Evolutionary conservation across 92 coral and sea anemone genomes (phyloP), one percentile per base, ranked within the genome.

Genomic region (Palythoa caribaeorum): DNA sequence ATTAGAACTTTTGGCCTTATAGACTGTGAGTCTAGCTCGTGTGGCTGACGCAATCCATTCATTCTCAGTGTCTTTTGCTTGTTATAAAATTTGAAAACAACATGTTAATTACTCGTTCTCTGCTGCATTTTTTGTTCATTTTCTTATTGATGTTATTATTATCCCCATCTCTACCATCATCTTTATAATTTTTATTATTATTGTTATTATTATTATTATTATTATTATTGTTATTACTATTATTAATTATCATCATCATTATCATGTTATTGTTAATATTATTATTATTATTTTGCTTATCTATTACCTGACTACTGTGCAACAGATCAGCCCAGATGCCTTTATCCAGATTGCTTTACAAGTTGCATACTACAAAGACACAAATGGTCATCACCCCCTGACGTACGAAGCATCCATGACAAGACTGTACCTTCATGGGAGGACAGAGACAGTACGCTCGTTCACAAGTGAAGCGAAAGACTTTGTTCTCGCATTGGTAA

Each of bases 321-420:
- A 57, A 60, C 79, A 96, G 99, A 55, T 95, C 55, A 97, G 98
- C 37, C 99, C 99, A 35, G 99, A 97, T 80, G 99, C 98, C 2
- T 97, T 97, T 84, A 97, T 97, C 78, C 99, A 97, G 91, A 81
- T 94, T 68, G 94, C 99, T 8, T 87, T 97, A 36, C 99, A 95
- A 78, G 48, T 94, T 59, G 96, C 99, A 0, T 97, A 92, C 93
- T 97, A 95, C 84, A 92, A 88, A 76, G 97, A 94, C 85, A 88
- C 96, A 40, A 86, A 90, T 17, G 99, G 99, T 44, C 94, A 90
- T 39, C 94, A 95, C 50, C 94, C 99, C 10, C 92, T 95, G 20
- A 97, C 99, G 5, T 97, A 97, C 44, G 99, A 97, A 90, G 89
- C 98, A 37, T 91, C 99, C 9, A 97, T 97, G 99, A 97, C 99